These are phyloP conservation scores for Orthosia gracilis DNA, from an alignment of 2,888 invertebrate genomes.

Conservation along the genomic window DNA sequence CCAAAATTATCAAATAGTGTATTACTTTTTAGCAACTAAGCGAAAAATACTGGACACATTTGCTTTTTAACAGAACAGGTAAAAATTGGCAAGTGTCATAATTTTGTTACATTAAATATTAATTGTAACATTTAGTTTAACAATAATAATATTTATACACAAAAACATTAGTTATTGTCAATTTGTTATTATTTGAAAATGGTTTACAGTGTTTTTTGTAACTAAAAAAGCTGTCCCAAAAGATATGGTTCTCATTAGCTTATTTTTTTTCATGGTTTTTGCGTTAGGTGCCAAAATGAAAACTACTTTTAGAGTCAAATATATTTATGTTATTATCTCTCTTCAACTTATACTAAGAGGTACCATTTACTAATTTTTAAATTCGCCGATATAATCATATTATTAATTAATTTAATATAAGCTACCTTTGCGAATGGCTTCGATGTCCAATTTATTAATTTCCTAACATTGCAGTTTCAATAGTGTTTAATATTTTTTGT, in stretches of 20 bases:
- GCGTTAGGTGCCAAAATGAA: background rate
- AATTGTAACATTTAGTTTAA: conserved; percentile 52
- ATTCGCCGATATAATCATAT: background rate
- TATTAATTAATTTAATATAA: conserved; percentile 3
- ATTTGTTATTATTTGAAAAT: conserved; percentile 62
- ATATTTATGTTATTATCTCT: conserved; percentile 3
- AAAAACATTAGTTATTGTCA: conserved; percentile 75
- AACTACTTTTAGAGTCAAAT: background rate
- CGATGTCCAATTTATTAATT: conserved; percentile 2
- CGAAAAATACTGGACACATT: conserved; percentile 5
- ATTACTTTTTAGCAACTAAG: conserved; percentile 6
- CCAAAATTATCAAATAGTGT: conserved; percentile 15
- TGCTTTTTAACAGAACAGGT: background rate
- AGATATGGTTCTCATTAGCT: background rate
- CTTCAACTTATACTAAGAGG: background rate
- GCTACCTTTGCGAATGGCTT: conserved; percentile 37
- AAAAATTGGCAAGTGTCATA: conserved; percentile 35
- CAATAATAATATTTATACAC: conserved; percentile 65
- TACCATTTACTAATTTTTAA: background rate
- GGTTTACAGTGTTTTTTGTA: conserved; percentile 50
- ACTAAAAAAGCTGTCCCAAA: background rate
- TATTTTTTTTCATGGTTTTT: background rate
- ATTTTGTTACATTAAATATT: conserved; percentile 25
- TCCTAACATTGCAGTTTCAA: background rate
- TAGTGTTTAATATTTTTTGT: background rate